Evolutionary conservation across 1,140 invertebrate species (phyloP), one percentile per base, ranked within the genome.

Genomic region (Zelostemma sp.): DNA sequence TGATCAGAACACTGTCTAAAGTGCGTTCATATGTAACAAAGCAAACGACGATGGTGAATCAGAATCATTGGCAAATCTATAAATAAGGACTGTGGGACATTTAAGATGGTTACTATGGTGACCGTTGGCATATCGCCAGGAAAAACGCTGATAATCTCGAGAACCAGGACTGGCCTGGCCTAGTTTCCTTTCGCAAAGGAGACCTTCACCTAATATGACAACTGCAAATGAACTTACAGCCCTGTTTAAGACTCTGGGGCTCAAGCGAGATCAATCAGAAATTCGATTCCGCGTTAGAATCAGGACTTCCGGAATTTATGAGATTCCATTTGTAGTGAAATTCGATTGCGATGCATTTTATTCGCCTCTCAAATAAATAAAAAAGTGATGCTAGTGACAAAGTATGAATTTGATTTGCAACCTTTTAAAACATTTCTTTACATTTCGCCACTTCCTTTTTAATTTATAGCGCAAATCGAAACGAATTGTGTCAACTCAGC

Each of bases 41-140:
- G 25, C 25, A 64, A 69, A 64, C 53, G 56, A 56, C 25, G 50
- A 43, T 65, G 70, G 69, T 73, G 63, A 76, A 75, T 79, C 70
- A 66, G 66, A 68, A 70, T 75, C 58, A 57, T 53, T 57, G 51
- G 61, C 68, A 43, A 49, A 54, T 67, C 68, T 46, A 70, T 76
- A 73, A 75, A 75, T 73, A 57, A 61, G 21, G 1, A 18, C 35
- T 15, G 43, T 61, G 62, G 59, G 64, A 78, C 73, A 68, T 79
- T 80, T 80, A 80, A 79, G 77, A 76, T 68, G 76, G 78, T 81
- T 76, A 64, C 78, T 61, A 80, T 80, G 78, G 79, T 74, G 72
- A 81, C 76, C 66, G 71, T 71, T 83, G 81, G 81, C 80, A 41
- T 47, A 49, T 17, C 12, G 79, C 79, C 80, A 83, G 72, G 62